Conservation (phyloP, 2,113 vertebrate species). For the Tachysurus vachellii region DNA sequence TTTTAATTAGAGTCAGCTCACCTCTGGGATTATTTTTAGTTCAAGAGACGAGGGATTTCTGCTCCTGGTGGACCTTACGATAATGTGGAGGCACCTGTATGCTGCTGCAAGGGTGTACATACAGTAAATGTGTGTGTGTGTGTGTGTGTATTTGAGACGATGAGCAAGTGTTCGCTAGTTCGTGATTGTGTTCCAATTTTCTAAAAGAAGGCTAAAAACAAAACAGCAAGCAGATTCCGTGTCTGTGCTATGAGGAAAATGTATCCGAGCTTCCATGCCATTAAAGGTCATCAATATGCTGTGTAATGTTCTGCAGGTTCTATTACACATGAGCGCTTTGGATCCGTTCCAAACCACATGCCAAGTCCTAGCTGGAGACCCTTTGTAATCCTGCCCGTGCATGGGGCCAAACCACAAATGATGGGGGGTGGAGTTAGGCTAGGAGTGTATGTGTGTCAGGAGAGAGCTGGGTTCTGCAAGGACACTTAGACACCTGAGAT, state of each 20-base stretch:
- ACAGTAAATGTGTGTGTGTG: background rate
- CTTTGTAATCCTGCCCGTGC: conserved; percentile 37
- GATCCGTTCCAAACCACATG: conserved; percentile 29
- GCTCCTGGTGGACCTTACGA: conserved; percentile 64
- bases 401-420: conserved; percentile 40
- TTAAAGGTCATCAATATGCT: background rate
- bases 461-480: background rate
- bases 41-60: conserved; percentile 56
- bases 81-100: conserved; percentile 53
- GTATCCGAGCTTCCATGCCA: background rate
- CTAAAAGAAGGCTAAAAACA: background rate
- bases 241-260: background rate
- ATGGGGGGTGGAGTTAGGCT: conserved; percentile 22
- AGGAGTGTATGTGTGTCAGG: conserved; percentile 2
- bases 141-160: background rate
- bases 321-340: conserved; percentile 24
- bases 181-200: conserved; percentile 22
- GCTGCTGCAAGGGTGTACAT: conserved; percentile 11
- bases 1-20: conserved; percentile 72
- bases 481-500: conserved; percentile 51
- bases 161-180: conserved; percentile 34
- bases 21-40: conserved; percentile 69
- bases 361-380: conserved; percentile 15
- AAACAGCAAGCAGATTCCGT: background rate
- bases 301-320: conserved; percentile 24